Evolutionary conservation across 2,797 vertebrate genomes (phyloP), one percentile per base, ranked within the genome.

Genomic region (Chaunax sp.): DNA sequence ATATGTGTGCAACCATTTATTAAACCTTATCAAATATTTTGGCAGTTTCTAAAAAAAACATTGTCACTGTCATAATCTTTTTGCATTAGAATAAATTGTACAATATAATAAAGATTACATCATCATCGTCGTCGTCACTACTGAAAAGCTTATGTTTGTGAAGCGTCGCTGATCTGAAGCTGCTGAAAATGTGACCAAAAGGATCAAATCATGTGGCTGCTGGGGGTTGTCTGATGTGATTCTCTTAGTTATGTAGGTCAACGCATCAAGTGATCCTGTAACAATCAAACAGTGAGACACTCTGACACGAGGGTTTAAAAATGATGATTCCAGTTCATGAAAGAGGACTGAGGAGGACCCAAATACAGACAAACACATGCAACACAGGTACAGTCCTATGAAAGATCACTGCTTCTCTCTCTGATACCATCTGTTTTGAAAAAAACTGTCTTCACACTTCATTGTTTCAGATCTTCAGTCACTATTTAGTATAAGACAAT

Each of bases 221-320:
- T 65, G 52, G 62, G 69, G 57, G 30, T 18, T 25, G 44, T 66
- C 35, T 74, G 66, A 66, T 67, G 66, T 55, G 56, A 76, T 65
- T 75, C 67, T 79, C 63, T 69, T 2, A 53, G 64, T 66, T 78
- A 85, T 79, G 73, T 77, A 77, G 75, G 85, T 78, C 76, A 58
- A 56, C 68, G 45, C 59, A 68, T 82, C 56, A 63, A 70, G 45
- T 53, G 69, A 55, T 59, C 51, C 25, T 46, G 45, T 70, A 22
- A 30, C 28, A 8, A n/a, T n/a, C n/a, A 40, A 18, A 38, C 54
- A 58, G 44, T 13, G 25, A 69, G 28, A 75, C 38, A 44, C 11
- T 56, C 33, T 58, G 69, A 69, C 43, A 30, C 41, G 25, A 20
- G 12, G 25, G 44, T 47, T 49, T 33, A 25, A 49, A n/a, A 59